These are phyloP conservation scores for Chironomus tentans DNA, from an alignment of 2,888 invertebrate genomes.

Conservation along the genomic window DNA sequence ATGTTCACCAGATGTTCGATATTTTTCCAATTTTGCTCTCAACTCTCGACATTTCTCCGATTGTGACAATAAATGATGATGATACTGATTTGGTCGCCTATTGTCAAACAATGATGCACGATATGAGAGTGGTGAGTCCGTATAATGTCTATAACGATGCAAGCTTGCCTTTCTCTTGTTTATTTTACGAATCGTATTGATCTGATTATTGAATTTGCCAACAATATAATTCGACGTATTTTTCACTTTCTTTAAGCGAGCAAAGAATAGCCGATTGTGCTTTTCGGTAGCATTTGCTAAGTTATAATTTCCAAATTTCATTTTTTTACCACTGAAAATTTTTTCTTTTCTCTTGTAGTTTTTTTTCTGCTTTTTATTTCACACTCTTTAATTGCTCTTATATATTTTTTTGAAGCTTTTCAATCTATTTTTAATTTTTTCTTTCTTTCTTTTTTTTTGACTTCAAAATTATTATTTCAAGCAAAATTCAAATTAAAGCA, in stretches of 20 bases:
- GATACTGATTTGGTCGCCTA: neutral
- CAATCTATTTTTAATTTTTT: neutral
- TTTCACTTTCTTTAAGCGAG: conserved; percentile 37
- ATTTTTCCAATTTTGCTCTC: conserved; percentile 4
- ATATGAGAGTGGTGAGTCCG: conserved; percentile 39
- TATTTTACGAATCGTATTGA: conserved; percentile 31
- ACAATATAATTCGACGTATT: conserved; percentile 38
- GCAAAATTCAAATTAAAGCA: neutral
- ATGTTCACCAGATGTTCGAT: neutral
- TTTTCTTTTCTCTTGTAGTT: neutral
- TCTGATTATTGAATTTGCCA: conserved; percentile 36
- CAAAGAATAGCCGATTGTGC: conserved; percentile 29
- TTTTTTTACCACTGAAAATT: conserved; percentile 28
- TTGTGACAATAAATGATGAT: neutral
- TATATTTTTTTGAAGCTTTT: neutral
- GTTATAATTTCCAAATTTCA: conserved; percentile 42
- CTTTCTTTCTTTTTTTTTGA: neutral
- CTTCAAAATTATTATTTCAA: neutral
- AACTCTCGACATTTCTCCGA: conserved; percentile 10
- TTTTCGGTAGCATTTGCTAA: conserved; percentile 36
- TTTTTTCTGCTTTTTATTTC: neutral
- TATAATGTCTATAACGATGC: conserved; percentile 29
- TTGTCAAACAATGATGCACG: conserved; percentile 39
- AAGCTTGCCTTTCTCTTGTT: conserved; percentile 10
- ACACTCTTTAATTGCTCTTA: conserved; percentile 27